Base-by-base conservation (phyloP, 2,888 invertebrate species). In the Apamea epomidion region DNA sequence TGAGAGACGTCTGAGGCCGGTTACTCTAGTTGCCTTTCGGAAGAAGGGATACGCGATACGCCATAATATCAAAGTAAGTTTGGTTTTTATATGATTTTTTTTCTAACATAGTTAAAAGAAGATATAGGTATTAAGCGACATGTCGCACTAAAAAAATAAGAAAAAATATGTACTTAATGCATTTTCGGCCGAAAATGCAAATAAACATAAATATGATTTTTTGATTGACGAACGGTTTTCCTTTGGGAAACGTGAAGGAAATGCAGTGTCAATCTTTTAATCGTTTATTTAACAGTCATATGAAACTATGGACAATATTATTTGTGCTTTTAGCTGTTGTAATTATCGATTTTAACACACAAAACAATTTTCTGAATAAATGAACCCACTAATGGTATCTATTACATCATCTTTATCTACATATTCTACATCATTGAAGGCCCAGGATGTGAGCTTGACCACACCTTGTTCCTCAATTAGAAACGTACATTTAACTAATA, bases 21-120 rank as follows among this genome's bases (percentile, higher is more conserved):
- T 96, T 0, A 95, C 94, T 0, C 87, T 96, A 1, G 89, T 96
- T 3, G 91, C 94, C 0, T 93, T 96, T 81, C 92, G 94, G 76
- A 95, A 93, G 84, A 93, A 94, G 75, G 94, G 93, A 62, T 73
- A 92, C 18, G 79, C 90, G 10, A 90, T 92, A 16, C 90, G 90
- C 25, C 86, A 89, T 74, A 87, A 73, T 78, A 62, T 93, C 60
- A 88, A 88, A 86, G 93, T 93, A 81, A 65, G 65, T 25, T 64
- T 65, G 21, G 10, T 65, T 32, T 65, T 32, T 21, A 5, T 10
- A 21, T 10, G 21, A 1, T 0, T 21, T 65, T 32, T 4, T 65
- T 4, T 64, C 2, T 8, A 32, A 2, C 29, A 16, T 7, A 16
- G 2, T 62, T 18, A 18, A 51, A 51, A 51, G 16, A 51, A 18